phyloP scores from a whole-genome alignment of 2,113 vertebrate species.

The Gymnarchus niloticus region DNA sequence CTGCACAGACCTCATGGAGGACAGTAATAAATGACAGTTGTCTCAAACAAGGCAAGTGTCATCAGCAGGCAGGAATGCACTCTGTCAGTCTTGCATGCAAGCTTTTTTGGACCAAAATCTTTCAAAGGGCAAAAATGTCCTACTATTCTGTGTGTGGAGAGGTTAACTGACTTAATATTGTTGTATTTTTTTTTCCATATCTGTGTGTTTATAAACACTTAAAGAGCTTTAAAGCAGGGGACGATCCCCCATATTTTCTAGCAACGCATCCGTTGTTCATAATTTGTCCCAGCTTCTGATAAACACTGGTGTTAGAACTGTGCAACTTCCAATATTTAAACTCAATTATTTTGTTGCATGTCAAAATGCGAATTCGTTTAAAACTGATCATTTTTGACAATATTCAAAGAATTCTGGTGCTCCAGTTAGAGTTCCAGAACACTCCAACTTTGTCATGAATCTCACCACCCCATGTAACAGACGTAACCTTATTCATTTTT shows the following conservation, averaged over 20 bases:
- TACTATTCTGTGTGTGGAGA: slow-evolving; percentile 2
- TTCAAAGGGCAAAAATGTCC: background rate
- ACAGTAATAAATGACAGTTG: background rate
- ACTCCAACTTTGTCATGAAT: background rate
- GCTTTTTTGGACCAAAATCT: background rate
- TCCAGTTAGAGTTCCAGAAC: background rate
- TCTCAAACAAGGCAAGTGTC: background rate
- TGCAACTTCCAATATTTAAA: no score
- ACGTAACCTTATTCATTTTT: background rate
- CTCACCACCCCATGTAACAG: background rate
- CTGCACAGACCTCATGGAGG: background rate
- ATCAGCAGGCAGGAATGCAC: background rate
- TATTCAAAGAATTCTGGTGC: no score
- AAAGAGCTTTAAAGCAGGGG: background rate
- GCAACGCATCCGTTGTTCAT: background rate
- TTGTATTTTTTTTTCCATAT: background rate
- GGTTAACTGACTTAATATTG: background rate
- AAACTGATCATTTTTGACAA: no score
- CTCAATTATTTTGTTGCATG: no score
- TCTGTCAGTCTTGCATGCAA: background rate
- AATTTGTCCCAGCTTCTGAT: background rate
- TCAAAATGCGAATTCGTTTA: no score
- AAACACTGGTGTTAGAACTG: no score
- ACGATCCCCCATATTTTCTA: no score
- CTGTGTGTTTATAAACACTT: background rate